Percentiles rank a stretch among this genome's conserved stretches.
Evolutionary conservation across 2,113 vertebrate genomes (phyloP).

Genomic region (Etheostoma cragini): DNA sequence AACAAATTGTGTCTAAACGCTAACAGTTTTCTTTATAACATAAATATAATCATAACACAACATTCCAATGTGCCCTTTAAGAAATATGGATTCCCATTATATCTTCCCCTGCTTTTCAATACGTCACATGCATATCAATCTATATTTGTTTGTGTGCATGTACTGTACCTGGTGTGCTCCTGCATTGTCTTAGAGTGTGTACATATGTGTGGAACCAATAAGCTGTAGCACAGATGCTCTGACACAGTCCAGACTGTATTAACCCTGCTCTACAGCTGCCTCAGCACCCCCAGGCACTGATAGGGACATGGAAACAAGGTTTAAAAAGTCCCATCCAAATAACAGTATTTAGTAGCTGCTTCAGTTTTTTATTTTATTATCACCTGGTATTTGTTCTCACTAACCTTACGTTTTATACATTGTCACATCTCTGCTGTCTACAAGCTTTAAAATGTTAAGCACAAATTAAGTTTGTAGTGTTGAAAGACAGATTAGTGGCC

Average conservation of each 20-base stretch:
- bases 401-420: background rate
- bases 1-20: slow-evolving; percentile 34
- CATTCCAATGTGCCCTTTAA: background rate
- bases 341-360: background rate
- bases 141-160: slow-evolving; percentile 42
- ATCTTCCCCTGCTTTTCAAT: background rate
- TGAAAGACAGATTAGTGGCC: slow-evolving; percentile 40
- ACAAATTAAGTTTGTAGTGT: slow-evolving; percentile 43
- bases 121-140: slow-evolving; percentile 35
- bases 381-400: background rate
- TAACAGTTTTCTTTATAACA: slow-evolving; percentile 23
- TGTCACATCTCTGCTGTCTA: slow-evolving; percentile 6
- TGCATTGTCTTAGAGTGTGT: slow-evolving; percentile 29
- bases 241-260: slow-evolving; percentile 71
- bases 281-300: slow-evolving; percentile 28
- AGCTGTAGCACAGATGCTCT: slow-evolving; percentile 62
- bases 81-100: slow-evolving; percentile 18
- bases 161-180: slow-evolving; percentile 25
- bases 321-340: background rate
- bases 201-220: slow-evolving; percentile 51
- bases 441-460: slow-evolving; percentile 40
- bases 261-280: slow-evolving; percentile 68
- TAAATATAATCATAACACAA: slow-evolving; percentile 2
- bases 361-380: background rate
- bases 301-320: background rate